Evolutionary conservation across 2,113 vertebrate species (phyloP).

Genomic region (Peromyscus polionotus): DNA sequence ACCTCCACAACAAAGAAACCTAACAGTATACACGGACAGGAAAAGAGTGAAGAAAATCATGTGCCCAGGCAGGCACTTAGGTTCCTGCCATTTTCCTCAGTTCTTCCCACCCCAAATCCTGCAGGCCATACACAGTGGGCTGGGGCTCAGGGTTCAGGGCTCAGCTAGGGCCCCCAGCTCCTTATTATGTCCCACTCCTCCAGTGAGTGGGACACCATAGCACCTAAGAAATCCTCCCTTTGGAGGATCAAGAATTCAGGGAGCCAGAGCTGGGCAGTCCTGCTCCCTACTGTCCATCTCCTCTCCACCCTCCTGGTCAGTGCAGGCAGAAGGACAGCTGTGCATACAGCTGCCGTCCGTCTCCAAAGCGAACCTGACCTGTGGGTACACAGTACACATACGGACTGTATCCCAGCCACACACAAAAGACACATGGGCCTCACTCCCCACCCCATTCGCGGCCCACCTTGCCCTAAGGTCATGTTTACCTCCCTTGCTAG

Average conservation of each 20-base stretch:
- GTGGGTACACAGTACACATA: rapidly evolving
- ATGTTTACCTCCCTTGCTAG: background rate
- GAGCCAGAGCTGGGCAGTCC: background rate
- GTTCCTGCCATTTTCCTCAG: rapidly evolving
- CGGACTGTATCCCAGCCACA: rapidly evolving
- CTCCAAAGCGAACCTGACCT: background rate
- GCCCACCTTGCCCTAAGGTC: background rate
- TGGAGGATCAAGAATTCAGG: rapidly evolving
- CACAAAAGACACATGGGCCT: rapidly evolving
- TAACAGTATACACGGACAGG: background rate
- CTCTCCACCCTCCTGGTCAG: background rate
- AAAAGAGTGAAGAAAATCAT: background rate
- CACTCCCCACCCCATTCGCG: rapidly evolving
- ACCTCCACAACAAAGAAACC: background rate
- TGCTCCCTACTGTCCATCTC: too few relatives aligned
- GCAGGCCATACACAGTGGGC: background rate
- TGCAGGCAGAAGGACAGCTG: rapidly evolving
- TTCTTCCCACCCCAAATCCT: background rate
- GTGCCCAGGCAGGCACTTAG: background rate
- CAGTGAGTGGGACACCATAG: background rate
- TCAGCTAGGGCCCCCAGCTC: background rate
- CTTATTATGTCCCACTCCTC: too few relatives aligned
- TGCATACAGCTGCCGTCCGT: background rate
- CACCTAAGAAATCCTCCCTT: too few relatives aligned
- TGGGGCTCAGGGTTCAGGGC: background rate